These are phyloP conservation scores for Mugil cephalus DNA, from an alignment of 2,113 vertebrate genomes.

Conservation along the genomic window DNA sequence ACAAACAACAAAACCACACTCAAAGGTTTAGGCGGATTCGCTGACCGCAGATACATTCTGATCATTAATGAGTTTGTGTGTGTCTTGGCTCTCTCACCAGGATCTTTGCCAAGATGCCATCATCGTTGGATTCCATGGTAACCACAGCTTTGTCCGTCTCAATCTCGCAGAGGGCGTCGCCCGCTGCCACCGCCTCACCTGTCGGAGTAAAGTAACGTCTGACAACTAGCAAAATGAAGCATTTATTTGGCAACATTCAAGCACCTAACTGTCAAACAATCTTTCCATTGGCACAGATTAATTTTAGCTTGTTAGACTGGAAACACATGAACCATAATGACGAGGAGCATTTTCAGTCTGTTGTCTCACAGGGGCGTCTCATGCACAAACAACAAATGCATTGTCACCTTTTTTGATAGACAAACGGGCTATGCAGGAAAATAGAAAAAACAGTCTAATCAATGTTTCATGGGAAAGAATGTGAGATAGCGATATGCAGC, in stretches of 20 bases:
- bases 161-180: slow-evolving; percentile 95
- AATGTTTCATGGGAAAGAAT: slow-evolving; percentile 69
- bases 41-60: slow-evolving; percentile 9
- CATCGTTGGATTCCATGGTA: slow-evolving; percentile 94
- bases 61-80: not conserved
- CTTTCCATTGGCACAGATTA: not conserved
- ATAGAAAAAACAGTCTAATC: slow-evolving; percentile 47
- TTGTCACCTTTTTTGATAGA: not conserved
- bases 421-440: slow-evolving; percentile 16
- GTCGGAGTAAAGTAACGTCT: slow-evolving; percentile 35
- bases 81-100: slow-evolving; percentile 85
- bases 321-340: slow-evolving; percentile 19
- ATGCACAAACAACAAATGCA: slow-evolving; percentile 25
- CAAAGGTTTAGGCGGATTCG: not conserved
- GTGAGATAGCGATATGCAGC: slow-evolving; percentile 27
- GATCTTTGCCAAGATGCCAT: slow-evolving; percentile 95
- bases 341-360: not conserved
- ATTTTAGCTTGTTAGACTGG: not conserved
- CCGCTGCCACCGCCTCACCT: slow-evolving; percentile 92
- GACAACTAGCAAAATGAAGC: not conserved
- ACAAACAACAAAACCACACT: not conserved
- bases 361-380: slow-evolving; percentile 1
- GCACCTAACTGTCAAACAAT: not conserved
- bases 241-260: not conserved
- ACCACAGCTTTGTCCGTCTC: slow-evolving; percentile 98